Conservation (phyloP, 2,888 invertebrate genomes). For the Drosophila incognita region DNA sequence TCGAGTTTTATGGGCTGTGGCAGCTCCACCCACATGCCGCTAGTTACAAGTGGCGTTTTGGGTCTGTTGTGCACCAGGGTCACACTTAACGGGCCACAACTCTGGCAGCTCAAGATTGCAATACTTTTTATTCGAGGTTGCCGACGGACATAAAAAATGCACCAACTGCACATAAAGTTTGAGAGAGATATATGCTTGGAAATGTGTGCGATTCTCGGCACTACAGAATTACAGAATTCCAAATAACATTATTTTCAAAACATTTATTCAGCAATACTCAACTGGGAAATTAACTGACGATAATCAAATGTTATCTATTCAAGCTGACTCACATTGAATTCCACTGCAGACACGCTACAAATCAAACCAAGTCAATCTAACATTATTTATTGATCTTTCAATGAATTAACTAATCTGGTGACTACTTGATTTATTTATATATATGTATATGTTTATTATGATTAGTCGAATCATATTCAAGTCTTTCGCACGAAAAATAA, state of each 20-base stretch:
- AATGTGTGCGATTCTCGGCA: not conserved
- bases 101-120: conserved; percentile 39
- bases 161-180: conserved; percentile 22
- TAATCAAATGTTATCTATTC: not conserved
- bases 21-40: conserved; percentile 41
- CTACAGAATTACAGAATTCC: not conserved
- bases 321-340: not conserved
- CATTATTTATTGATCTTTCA: not conserved
- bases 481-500: conserved; percentile 24
- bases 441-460: conserved; percentile 1
- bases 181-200: not conserved
- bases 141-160: conserved; percentile 12
- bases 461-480: conserved; percentile 26
- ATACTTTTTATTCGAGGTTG: conserved; percentile 42
- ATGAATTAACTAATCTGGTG: not conserved
- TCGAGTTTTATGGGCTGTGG: conserved; percentile 45
- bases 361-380: not conserved
- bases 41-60: not conserved
- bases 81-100: conserved; percentile 36
- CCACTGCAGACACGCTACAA: not conserved
- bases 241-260: not conserved
- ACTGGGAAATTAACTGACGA: not conserved
- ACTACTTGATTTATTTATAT: not conserved
- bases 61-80: conserved; percentile 35
- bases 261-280: not conserved